Conservation (phyloP, 2,888 invertebrate genomes). For the Druceiella hillmani region DNA sequence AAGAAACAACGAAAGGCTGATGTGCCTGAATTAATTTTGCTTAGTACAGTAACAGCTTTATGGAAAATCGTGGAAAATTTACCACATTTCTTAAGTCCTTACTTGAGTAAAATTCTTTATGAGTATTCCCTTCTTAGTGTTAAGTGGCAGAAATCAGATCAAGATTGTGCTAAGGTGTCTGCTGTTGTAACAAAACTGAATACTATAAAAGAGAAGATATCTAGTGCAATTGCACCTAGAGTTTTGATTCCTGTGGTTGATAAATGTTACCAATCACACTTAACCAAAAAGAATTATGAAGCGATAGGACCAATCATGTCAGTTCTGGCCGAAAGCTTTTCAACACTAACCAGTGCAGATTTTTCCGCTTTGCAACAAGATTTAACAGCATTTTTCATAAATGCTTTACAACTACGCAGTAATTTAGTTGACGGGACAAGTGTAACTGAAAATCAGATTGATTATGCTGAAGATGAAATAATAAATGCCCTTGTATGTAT, state of each 20-base stretch:
- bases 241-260: conserved; percentile 71
- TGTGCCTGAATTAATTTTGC: conserved; percentile 55
- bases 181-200: conserved; percentile 54
- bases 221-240: conserved; percentile 62
- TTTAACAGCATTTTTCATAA: conserved; percentile 69
- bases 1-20: conserved; percentile 55
- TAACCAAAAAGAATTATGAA: conserved; percentile 53
- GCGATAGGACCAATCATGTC: conserved; percentile 69
- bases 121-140: conserved; percentile 57
- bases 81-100: conserved; percentile 80
- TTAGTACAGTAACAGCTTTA: conserved; percentile 72
- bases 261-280: conserved; percentile 56
- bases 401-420: conserved; percentile 62
- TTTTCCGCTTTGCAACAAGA: conserved; percentile 61
- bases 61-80: conserved; percentile 78
- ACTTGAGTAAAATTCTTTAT: conserved; percentile 65
- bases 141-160: conserved; percentile 43
- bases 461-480: conserved; percentile 65
- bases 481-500: conserved; percentile 73
- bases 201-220: conserved; percentile 61
- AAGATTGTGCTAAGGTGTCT: conserved; percentile 46
- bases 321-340: conserved; percentile 68
- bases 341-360: conserved; percentile 56
- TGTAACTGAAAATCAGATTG: conserved; percentile 38
- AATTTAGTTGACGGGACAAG: conserved; percentile 38